A percentile compares a stretch with the other conserved stretches of the same genome.
Conservation (phyloP, 2,113 vertebrate genomes). For the Zapus hudsonius region DNA sequence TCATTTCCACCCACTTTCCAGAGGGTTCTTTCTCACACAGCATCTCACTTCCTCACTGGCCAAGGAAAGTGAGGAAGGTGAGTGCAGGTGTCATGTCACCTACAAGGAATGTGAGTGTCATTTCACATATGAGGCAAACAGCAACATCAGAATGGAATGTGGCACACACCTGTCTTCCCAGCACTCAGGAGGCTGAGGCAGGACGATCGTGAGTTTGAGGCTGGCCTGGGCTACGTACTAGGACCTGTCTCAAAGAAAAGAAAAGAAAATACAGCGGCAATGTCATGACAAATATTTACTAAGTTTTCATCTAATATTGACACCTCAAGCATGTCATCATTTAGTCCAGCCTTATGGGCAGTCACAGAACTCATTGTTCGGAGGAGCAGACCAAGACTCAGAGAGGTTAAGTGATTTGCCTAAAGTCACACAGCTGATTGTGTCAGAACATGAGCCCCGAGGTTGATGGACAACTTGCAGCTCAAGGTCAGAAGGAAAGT, state of each 20-base stretch:
- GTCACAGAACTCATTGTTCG: too few species aligned
- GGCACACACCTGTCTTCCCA: not conserved
- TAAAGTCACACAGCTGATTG: too few species aligned
- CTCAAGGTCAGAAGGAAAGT: not conserved
- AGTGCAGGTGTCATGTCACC: too few species aligned
- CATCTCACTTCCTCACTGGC: not conserved
- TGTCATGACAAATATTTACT: too few species aligned
- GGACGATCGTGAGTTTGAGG: not conserved
- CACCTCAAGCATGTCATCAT: too few species aligned
- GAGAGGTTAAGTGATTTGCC: too few species aligned
- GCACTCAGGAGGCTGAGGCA: rapidly evolving
- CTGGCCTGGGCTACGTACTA: not conserved
- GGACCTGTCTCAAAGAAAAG: not conserved
- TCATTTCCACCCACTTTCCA: not conserved
- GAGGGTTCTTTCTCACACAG: not conserved
- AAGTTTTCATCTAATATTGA: too few species aligned
- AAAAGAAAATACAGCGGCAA: not conserved
- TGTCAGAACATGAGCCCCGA: too few species aligned
- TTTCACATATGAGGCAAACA: not conserved
- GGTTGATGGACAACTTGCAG: not conserved
- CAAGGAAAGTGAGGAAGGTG: not conserved
- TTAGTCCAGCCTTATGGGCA: too few species aligned
- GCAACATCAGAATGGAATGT: too few species aligned
- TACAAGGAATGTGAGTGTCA: too few species aligned
- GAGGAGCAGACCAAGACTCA: too few species aligned